Evolutionary conservation across 2,888 invertebrate species (phyloP), one percentile per base, ranked within the genome.

Genomic region (Drosophila putrida): DNA sequence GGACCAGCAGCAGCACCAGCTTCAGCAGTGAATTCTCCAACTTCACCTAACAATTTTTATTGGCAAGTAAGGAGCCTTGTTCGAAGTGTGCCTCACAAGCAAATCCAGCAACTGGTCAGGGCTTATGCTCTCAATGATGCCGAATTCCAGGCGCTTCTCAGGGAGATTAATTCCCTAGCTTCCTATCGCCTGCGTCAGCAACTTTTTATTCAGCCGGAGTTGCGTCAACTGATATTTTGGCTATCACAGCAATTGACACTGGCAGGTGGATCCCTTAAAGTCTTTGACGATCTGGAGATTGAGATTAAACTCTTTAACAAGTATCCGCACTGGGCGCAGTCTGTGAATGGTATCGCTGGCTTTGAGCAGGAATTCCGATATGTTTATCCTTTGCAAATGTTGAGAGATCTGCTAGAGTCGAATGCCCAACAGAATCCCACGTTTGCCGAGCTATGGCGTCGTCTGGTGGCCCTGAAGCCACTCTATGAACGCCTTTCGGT

Each of bases 51-150:
- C 25, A 90, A 78, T 11, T 73, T 90, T 8, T 76, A 72, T 15
- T 63, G 77, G 58, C 87, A 89, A 15, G 50, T 90, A 1, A 71
- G 49, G 11, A 74, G 67, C 11, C 20, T 90, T 4, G 43, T 80
- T n/a, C 73, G 70, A 0, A 62, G 63, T 25, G 71, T 91, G 15
- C 91, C 91, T 0, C 55, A 74, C 0, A 65, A 74, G 9, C 71
- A 82, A 13, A 66, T 91, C 0, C 73, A 78, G 28, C 62, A 80
- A 6, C 62, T 91, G 25, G 59, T 89, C 2, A 73, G 70, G 20
- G 83, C 84, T 6, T 92, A 91, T 62, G 63, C 91, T 9, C 74
- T 91, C 0, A 89, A 88, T 39, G 91, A 91, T 71, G 75, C 76
- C 2, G 78, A 86, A 15, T 92, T 92, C 50, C 92, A 91, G 59